Percentiles rank a stretch among this genome's conserved stretches.
Evolutionary conservation across 2,797 vertebrate genomes (phyloP).

Genomic region (Argentina silus): DNA sequence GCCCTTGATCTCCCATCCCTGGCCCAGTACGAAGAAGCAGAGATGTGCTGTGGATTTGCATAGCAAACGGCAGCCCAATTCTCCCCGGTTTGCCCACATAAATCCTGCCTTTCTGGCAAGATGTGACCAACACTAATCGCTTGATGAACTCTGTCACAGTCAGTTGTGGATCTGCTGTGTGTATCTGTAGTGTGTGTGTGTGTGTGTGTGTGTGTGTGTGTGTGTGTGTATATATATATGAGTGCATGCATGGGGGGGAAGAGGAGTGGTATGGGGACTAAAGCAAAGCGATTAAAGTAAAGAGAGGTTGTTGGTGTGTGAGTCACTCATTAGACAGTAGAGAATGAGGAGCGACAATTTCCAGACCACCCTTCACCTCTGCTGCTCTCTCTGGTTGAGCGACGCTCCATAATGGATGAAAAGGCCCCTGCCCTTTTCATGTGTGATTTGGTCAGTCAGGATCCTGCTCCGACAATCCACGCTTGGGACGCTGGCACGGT

Average conservation of each 20-base stretch:
- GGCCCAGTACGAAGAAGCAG: slow-evolving; percentile 14
- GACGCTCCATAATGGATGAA: neutral
- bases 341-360: slow-evolving; percentile 3
- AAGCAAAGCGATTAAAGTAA: neutral
- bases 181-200: neutral
- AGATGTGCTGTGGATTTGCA: slow-evolving; percentile 41
- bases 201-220: neutral
- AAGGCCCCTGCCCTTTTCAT: slow-evolving; percentile 7
- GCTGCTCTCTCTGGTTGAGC: neutral
- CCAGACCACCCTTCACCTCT: neutral
- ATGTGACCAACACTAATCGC: slow-evolving; percentile 42
- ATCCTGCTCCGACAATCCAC: neutral
- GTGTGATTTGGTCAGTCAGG: slow-evolving; percentile 7
- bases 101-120: slow-evolving; percentile 43
- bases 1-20: neutral
- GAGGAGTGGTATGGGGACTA: neutral
- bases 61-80: slow-evolving; percentile 37
- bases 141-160: slow-evolving; percentile 37
- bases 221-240: neutral
- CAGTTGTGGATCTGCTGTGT: slow-evolving; percentile 17
- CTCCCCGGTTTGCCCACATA: slow-evolving; percentile 32
- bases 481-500: neutral
- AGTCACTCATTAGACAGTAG: slow-evolving; percentile 2
- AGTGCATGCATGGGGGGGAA: neutral
- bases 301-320: neutral